phyloP scores from a whole-genome alignment of 2,888 invertebrate species.

The Nephrocerus scutellatus region DNA sequence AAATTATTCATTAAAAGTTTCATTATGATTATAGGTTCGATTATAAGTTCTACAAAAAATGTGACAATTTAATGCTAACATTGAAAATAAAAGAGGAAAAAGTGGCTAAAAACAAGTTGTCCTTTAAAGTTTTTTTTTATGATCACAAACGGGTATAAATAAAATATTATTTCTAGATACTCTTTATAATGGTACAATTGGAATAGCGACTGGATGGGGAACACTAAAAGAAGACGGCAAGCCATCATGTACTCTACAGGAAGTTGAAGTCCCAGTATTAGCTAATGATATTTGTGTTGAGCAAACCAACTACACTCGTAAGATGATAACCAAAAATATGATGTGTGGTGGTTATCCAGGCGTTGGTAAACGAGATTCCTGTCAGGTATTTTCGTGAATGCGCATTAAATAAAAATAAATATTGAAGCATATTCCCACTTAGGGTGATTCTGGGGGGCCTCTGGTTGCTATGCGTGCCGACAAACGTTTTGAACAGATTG shows the following conservation, averaged over 20 bases:
- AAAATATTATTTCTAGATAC: conserved; percentile 52
- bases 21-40: conserved; percentile 4
- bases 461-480: conserved; percentile 64
- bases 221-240: conserved; percentile 79
- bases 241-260: conserved; percentile 73
- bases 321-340: conserved; percentile 86
- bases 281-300: conserved; percentile 62
- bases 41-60: not conserved
- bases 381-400: conserved; percentile 60
- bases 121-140: too few relatives aligned
- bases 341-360: conserved; percentile 73
- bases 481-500: conserved; percentile 74
- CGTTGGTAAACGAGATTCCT: conserved; percentile 68
- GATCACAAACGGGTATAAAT: too few relatives aligned
- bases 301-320: conserved; percentile 69
- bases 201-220: conserved; percentile 81
- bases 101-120: too few relatives aligned
- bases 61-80: too few relatives aligned
- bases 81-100: too few relatives aligned
- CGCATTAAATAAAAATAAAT: too few relatives aligned
- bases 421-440: conserved; percentile 13
- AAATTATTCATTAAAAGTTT: conserved; percentile 4
- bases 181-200: conserved; percentile 64
- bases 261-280: conserved; percentile 66
- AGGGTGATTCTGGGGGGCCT: conserved; percentile 56